Conservation (phyloP, 2,797 vertebrate species). For the Anguilla obscura region DNA sequence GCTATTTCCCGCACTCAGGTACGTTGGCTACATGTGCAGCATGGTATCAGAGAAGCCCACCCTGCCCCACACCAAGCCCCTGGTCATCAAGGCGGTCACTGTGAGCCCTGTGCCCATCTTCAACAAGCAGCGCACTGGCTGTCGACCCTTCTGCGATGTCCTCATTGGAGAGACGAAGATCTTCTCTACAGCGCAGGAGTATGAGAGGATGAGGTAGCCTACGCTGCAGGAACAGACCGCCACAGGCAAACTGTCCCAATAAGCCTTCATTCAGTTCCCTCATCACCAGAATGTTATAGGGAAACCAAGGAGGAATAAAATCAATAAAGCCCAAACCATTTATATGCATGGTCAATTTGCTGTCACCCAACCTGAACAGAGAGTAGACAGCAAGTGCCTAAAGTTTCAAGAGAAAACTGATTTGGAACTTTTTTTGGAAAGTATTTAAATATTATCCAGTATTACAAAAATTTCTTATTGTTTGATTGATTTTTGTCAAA, state of each 20-base stretch:
- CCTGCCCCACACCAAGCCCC: slow-evolving; percentile 89
- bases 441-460: not conserved
- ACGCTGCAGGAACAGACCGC: not conserved
- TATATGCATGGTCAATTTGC: not conserved
- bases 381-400: not conserved
- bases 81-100: slow-evolving; percentile 87
- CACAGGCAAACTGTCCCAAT: not conserved
- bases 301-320: not conserved
- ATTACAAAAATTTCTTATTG: not conserved
- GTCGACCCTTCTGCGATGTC: slow-evolving; percentile 95
- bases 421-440: not conserved
- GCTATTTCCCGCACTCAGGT: slow-evolving; percentile 68
- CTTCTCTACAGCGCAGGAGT: slow-evolving; percentile 92
- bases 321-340: not conserved
- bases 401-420: not conserved
- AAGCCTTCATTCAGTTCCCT: not conserved
- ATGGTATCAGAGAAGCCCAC: slow-evolving; percentile 93
- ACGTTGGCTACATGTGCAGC: slow-evolving; percentile 94
- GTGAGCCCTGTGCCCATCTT: slow-evolving; percentile 94
- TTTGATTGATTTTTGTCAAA: not conserved
- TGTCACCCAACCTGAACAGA: not conserved
- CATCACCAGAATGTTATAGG: not conserved
- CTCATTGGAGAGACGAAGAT: slow-evolving; percentile 95
- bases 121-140: slow-evolving; percentile 97
- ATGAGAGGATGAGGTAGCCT: slow-evolving; percentile 92